Evolutionary conservation across 2,113 vertebrate species (phyloP).

Genomic region (Calyptommatus sinebrachiatus): DNA sequence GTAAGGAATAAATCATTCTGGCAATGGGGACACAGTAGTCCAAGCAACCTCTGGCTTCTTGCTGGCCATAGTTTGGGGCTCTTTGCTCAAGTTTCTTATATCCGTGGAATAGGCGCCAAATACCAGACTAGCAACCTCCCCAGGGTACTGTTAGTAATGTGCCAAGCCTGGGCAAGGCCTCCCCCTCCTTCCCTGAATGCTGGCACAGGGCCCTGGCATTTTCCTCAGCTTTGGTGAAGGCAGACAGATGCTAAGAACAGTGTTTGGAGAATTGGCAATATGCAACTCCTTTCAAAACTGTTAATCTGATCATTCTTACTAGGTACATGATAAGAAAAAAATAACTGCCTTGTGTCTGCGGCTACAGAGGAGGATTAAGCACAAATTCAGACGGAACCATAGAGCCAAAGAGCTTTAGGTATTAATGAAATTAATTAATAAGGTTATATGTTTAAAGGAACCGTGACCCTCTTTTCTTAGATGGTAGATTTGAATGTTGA

Average conservation of each 20-base stretch:
- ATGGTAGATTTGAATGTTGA: background rate
- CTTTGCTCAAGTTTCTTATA: conserved; percentile 22
- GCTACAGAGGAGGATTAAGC: background rate
- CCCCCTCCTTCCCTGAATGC: background rate
- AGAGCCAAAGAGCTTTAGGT: background rate
- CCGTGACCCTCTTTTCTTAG: no score
- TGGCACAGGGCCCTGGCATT: conserved; percentile 23
- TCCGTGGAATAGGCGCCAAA: conserved; percentile 10
- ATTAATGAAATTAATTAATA: background rate
- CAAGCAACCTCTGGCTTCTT: background rate
- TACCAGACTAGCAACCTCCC: conserved; percentile 23
- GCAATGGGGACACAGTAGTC: background rate
- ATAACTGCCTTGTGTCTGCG: background rate
- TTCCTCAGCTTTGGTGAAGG: conserved; percentile 7
- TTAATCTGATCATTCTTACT: background rate
- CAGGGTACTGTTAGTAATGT: conserved; percentile 2
- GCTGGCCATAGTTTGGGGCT: background rate
- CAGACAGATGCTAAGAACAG: background rate
- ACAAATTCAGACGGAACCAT: background rate
- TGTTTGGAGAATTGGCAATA: no score
- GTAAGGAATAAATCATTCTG: background rate
- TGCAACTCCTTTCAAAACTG: background rate
- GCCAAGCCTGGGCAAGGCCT: background rate
- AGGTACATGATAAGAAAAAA: background rate
- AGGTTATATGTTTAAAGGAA: no score